Evolutionary conservation across 2,888 invertebrate genomes (phyloP).

Genomic region (Ectobius pallidus): DNA sequence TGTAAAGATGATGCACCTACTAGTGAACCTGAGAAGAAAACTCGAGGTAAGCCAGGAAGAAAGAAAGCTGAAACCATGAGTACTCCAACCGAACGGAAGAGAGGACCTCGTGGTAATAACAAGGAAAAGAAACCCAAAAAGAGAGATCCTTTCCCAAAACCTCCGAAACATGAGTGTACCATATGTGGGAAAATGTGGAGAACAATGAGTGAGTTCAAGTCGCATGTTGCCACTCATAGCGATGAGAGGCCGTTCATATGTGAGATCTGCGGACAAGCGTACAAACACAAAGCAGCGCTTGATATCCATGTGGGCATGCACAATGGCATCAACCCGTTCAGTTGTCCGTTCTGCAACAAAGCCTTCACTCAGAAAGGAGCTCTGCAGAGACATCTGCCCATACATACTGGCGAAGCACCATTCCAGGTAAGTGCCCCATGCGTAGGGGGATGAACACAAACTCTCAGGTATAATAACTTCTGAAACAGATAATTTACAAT

Average conservation of each 20-base stretch:
- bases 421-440: conserved; percentile 53
- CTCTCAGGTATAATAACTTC: too few relatives aligned
- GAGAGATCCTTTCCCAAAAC: conserved; percentile 40
- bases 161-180: conserved; percentile 44
- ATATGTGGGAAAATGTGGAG: conserved; percentile 50
- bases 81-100: conserved; percentile 28
- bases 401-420: conserved; percentile 66
- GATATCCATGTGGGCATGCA: conserved; percentile 67
- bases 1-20: not conserved
- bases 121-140: conserved; percentile 35
- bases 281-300: conserved; percentile 66
- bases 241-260: conserved; percentile 53
- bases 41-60: not conserved
- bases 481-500: too few relatives aligned
- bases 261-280: conserved; percentile 64
- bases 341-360: conserved; percentile 65
- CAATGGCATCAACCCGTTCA: conserved; percentile 55
- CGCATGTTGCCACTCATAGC: conserved; percentile 49
- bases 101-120: conserved; percentile 22
- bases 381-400: conserved; percentile 64
- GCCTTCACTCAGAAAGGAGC: conserved; percentile 68
- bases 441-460: too few relatives aligned
- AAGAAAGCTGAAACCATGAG: conserved; percentile 13
- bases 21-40: not conserved
- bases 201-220: conserved; percentile 49